phyloP scores from a whole-genome alignment of 2,888 invertebrate genomes.

The Orchesellides sinensis region DNA sequence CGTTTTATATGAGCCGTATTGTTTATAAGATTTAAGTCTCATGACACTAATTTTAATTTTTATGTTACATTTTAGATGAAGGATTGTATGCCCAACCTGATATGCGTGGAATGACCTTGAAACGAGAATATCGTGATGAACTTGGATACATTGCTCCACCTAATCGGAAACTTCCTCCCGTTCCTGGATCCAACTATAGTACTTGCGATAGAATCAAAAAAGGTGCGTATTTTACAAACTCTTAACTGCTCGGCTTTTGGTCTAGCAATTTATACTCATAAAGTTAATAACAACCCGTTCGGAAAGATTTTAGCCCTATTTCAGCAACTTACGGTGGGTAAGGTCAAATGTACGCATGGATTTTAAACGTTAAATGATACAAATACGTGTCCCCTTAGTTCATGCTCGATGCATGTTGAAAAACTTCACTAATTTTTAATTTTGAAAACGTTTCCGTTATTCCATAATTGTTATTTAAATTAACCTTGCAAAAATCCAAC shows the following conservation, averaged over 20 bases:
- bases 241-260: not conserved
- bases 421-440: not conserved
- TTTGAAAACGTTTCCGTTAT: not conserved
- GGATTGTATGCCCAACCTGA: conserved; percentile 83
- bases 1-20: not conserved
- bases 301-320: conserved; percentile 49
- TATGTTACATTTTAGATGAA: conserved; percentile 83
- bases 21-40: not conserved
- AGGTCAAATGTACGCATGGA: conserved; percentile 13
- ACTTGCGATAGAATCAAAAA: conserved; percentile 93
- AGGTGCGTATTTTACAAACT: conserved; percentile 38
- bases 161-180: conserved; percentile 93
- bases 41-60: not conserved
- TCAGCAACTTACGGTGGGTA: conserved; percentile 24
- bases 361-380: not conserved
- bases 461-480: no score
- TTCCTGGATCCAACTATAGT: conserved; percentile 92
- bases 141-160: conserved; percentile 95
- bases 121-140: conserved; percentile 89
- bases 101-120: conserved; percentile 74
- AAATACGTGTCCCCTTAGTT: not conserved
- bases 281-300: conserved; percentile 14
- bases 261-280: not conserved
- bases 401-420: not conserved
- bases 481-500: not conserved